Evolutionary conservation across 2,888 invertebrate species (phyloP), one percentile per base, ranked within the genome.

Genomic region (Nephrotoma guestfalica): DNA sequence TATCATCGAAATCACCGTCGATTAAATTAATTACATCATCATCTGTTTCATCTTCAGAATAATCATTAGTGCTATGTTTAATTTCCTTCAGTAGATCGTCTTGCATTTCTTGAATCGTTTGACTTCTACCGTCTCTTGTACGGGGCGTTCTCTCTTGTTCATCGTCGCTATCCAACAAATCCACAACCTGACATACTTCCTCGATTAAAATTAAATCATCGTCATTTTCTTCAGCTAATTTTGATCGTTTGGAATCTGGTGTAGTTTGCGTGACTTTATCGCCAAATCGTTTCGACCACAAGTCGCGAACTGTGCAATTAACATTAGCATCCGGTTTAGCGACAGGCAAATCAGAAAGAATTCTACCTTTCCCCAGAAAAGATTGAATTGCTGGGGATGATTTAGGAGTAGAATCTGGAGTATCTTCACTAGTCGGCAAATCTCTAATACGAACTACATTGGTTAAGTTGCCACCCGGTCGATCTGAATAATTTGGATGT

Each of bases 41-140:
- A 41, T 87, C 87, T 15, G 88, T 45, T 88, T 87, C 84, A 87
- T 90, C 90, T 83, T 91, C 57, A 18, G 0, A 18, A 18, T 57
- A 18, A 57, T 57, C 18, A 5, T 57, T 6, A 1, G 11, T 18
- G 11, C 57, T 57, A 5, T 6, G 5, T 57, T 57, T 87, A 9
- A 91, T 90, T 88, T 91, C 91, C 3, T 90, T 88, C 87, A 91
- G 91, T 6, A 91, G 91, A 41, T 88, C 88, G 2, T 87, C 88
- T 4, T 90, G 90, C 0, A 90, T 89, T 86, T 90, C 89, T 41
- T 89, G 88, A 18, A 89, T 2, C 11, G 83, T 6, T 41, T 84
- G 88, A 45, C 40, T 86, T 13, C 89, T 90, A 86, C 89, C 43
- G 13, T 85, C 71, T 13, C 41, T 40, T 1, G 18, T 9, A 1